Evolutionary conservation across 2,113 vertebrate species (phyloP).

Genomic region (Bagarius yarrelli): DNA sequence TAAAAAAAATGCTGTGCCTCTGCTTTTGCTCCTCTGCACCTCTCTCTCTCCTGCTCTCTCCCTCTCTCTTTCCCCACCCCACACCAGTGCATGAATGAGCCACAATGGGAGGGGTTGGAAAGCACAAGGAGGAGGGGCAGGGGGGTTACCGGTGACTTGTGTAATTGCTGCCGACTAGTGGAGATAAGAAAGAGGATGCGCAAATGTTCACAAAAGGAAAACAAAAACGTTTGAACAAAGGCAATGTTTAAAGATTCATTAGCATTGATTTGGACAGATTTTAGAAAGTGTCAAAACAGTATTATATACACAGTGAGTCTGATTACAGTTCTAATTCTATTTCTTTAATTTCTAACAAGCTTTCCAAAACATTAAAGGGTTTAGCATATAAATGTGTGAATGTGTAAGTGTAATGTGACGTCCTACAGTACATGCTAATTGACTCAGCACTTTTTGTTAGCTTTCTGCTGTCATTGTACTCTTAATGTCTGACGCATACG

Average conservation of each 20-base stretch:
- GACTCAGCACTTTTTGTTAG: conserved; percentile 28
- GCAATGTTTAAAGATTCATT: neutral
- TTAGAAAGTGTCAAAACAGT: neutral
- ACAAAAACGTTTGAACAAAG: neutral
- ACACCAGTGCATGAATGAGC: conserved; percentile 70
- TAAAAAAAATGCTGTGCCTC: conserved; percentile 59
- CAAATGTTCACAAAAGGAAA: conserved; percentile 37
- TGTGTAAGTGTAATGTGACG: neutral
- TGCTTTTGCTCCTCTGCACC: conserved; percentile 46
- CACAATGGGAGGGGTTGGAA: conserved; percentile 62
- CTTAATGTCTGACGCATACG: too few relatives aligned
- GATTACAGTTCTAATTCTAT: neutral
- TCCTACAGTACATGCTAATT: conserved; percentile 15
- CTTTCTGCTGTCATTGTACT: neutral
- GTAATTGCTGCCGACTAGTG: conserved; percentile 60
- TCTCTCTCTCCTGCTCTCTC: conserved; percentile 46
- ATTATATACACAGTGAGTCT: neutral
- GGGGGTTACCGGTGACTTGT: conserved; percentile 46
- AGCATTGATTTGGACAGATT: neutral
- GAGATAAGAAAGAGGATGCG: conserved; percentile 55
- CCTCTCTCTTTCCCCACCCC: conserved; percentile 61
- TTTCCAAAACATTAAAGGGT: neutral
- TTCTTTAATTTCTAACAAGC: neutral
- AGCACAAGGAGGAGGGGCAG: conserved; percentile 63
- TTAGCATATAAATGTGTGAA: neutral